A percentile compares a stretch with the other conserved stretches of the same genome.
Evolutionary conservation across 2,797 vertebrate species (phyloP).

Genomic region (Helostoma temminkii): DNA sequence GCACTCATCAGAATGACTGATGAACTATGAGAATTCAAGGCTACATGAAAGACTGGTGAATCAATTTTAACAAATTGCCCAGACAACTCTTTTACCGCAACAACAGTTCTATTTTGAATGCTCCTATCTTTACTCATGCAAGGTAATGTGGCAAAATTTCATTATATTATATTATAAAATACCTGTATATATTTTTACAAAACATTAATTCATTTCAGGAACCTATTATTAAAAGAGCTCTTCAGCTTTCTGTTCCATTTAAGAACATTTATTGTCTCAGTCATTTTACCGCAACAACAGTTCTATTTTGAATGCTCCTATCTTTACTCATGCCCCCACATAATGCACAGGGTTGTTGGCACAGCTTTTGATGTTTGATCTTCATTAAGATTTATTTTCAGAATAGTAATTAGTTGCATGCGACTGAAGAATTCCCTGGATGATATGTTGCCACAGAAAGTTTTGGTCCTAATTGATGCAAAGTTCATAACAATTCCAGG

Average conservation of each 20-base stretch:
- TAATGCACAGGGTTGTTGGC: background rate
- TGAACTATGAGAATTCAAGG: slow-evolving; percentile 16
- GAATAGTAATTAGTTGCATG: slow-evolving; percentile 26
- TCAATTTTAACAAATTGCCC: slow-evolving; percentile 24
- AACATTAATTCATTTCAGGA: background rate
- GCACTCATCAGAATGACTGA: slow-evolving; percentile 23
- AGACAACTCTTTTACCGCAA: slow-evolving; percentile 17
- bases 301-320: slow-evolving; percentile 7
- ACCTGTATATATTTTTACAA: background rate
- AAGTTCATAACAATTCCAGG: slow-evolving; percentile 12
- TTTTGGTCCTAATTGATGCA: slow-evolving; percentile 23
- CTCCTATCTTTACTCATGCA: background rate
- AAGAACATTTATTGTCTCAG: slow-evolving; percentile 33
- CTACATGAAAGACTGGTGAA: slow-evolving; percentile 5
- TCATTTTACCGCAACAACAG: too few species aligned
- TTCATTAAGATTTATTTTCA: slow-evolving; percentile 32
- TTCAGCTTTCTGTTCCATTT: slow-evolving; percentile 5
- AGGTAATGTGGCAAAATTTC: background rate
- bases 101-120: slow-evolving; percentile 9
- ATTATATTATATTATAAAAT: background rate
- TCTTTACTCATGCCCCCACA: background rate
- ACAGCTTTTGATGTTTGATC: slow-evolving; percentile 10
- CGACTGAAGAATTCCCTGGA: slow-evolving; percentile 8
- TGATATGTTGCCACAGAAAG: slow-evolving; percentile 14
- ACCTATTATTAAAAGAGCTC: slow-evolving; percentile 4